Conservation (phyloP, 2,888 invertebrate species). For the Helicoverpa assulta region DNA sequence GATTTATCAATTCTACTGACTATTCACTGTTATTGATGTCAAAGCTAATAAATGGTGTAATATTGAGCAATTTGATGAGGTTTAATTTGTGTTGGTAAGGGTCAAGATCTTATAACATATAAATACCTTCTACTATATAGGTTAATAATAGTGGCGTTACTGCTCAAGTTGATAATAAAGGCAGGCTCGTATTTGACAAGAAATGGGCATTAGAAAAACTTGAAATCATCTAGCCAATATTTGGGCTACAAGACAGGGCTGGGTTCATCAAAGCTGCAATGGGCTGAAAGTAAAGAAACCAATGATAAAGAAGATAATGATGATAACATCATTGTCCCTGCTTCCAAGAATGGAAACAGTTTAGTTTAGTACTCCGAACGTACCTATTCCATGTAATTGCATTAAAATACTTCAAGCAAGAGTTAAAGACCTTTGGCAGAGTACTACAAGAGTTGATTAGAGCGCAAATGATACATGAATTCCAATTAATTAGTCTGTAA, state of each 20-base stretch:
- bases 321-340: neutral
- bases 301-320: neutral
- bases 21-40: neutral
- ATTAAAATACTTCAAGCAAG: constrained; percentile 1
- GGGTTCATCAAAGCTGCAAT: too few species aligned
- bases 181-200: too few species aligned
- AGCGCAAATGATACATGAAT: constrained; percentile 13
- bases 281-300: too few species aligned
- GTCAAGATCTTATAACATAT: too few species aligned
- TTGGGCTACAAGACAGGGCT: too few species aligned
- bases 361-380: neutral
- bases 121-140: too few species aligned
- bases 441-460: constrained; percentile 24
- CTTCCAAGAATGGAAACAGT: neutral
- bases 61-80: neutral
- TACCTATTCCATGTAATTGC: neutral
- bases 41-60: neutral
- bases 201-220: too few species aligned
- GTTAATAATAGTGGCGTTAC: too few species aligned
- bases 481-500: constrained; percentile 41
- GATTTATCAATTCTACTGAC: constrained; percentile 42
- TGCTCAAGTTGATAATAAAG: too few species aligned
- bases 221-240: too few species aligned
- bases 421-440: constrained; percentile 32
- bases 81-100: too few species aligned